Percentiles rank a stretch among this genome's conserved stretches.
phyloP scores from a whole-genome alignment of 2,113 vertebrate species.

The Chlamydotis undulata region DNA sequence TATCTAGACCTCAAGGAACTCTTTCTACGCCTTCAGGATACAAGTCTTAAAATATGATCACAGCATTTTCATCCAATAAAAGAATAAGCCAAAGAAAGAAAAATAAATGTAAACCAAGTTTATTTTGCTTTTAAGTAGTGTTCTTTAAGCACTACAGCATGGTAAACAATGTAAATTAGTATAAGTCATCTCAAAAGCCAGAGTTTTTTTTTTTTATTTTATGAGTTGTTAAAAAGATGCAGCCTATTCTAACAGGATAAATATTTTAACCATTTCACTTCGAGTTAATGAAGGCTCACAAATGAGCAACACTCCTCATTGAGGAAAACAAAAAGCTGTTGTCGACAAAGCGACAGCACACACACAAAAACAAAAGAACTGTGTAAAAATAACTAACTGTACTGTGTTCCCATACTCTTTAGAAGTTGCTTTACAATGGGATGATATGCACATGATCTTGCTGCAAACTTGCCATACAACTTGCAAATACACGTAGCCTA shows the following conservation, averaged over 20 bases:
- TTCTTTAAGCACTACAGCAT: constrained; percentile 96
- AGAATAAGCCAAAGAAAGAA: constrained; percentile 71
- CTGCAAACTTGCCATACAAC: constrained; percentile 81
- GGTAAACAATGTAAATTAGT: constrained; percentile 99
- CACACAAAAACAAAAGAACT: constrained; percentile 87
- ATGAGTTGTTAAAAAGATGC: constrained; percentile 99
- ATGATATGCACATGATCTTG: constrained; percentile 94
- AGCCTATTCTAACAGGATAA: constrained; percentile 98
- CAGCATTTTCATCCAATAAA: constrained; percentile 72
- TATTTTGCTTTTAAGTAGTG: constrained; percentile 97
- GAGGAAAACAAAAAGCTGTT: constrained; percentile 99
- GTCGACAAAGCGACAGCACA: constrained; percentile 99
- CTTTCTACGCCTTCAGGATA: background rate
- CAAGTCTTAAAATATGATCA: constrained; percentile 35
- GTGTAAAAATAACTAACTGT: constrained; percentile 89
- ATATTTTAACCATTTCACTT: constrained; percentile 98
- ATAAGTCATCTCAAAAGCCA: constrained; percentile 95
- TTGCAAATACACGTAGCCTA: constrained; percentile 81
- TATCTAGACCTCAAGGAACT: constrained; percentile 28
- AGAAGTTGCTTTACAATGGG: constrained; percentile 95
- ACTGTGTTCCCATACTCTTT: constrained; percentile 93
- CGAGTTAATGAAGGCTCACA: constrained; percentile 98
- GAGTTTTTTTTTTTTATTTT: constrained; percentile 83
- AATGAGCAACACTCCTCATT: constrained; percentile 99
- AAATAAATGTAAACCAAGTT: constrained; percentile 99